A percentile compares a stretch with the other conserved stretches of the same genome.
phyloP scores from a whole-genome alignment of 2,888 invertebrate genomes.

The Scrobipalpa atriplicella region DNA sequence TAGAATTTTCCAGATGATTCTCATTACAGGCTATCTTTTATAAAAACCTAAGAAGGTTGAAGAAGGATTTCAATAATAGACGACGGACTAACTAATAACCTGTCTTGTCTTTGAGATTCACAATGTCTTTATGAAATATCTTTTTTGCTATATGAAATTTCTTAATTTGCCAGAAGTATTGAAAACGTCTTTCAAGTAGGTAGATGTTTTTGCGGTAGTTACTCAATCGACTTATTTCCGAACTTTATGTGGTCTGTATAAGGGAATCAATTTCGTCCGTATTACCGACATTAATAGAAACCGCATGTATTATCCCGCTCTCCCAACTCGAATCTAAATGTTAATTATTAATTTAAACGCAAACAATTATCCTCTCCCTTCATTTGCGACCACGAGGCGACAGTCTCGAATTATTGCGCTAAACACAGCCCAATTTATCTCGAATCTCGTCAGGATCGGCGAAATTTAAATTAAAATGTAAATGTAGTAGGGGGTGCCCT shows the following conservation, averaged over 20 bases:
- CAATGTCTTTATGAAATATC: too few species aligned
- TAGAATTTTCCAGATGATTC: too few species aligned
- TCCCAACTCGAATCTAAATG: slow-evolving; percentile 57
- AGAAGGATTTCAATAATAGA: too few species aligned
- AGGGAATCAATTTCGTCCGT: neutral
- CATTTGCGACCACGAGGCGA: slow-evolving; percentile 66
- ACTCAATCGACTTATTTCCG: too few species aligned
- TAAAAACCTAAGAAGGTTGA: too few species aligned
- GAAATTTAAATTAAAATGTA: slow-evolving; percentile 82
- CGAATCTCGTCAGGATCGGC: slow-evolving; percentile 76
- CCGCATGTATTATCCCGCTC: slow-evolving; percentile 9
- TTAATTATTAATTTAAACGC: slow-evolving; percentile 73
- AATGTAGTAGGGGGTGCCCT: slow-evolving; percentile 71
- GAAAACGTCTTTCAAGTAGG: too few species aligned
- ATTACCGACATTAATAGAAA: slow-evolving; percentile 7
- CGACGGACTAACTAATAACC: too few species aligned
- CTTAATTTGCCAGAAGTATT: too few species aligned
- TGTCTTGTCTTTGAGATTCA: too few species aligned
- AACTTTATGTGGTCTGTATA: neutral
- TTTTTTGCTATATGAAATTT: too few species aligned
- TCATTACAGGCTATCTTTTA: too few species aligned
- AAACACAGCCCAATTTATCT: slow-evolving; percentile 78
- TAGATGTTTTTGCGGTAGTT: too few species aligned
- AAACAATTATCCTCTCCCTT: slow-evolving; percentile 73
- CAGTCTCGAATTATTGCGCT: slow-evolving; percentile 73